Base-by-base conservation (phyloP, 2,113 vertebrate species). In the Furnarius figulus region DNA sequence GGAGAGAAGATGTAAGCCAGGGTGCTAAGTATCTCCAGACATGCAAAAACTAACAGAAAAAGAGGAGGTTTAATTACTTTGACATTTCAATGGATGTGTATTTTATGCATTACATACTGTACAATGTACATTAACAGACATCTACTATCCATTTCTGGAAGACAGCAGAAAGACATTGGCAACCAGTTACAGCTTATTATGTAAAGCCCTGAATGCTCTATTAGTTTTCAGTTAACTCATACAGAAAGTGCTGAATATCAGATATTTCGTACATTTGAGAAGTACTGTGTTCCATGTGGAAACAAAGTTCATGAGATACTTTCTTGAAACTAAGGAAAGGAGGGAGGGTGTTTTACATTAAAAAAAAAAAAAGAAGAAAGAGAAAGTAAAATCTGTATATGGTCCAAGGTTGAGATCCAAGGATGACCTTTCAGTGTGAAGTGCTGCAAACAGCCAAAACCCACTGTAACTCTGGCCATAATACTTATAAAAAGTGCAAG, bases 231-330 rank as follows among this genome's bases (percentile, higher is more conserved):
- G 22, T 28, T 80, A 94, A 78, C 39, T 89, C 66, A 53, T 37
- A 78, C 0, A 79, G 39, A 89, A 91, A 95, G 78, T 65, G 66
- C 85, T 79, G 71, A 93, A 23, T 24, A 78, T 40, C 40, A 85
- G n/a, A 27, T 73, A 91, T 62, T 61, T 90, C 87, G 76, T 68
- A 47, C 8, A 83, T 89, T 90, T 90, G 68, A 92, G 72, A 92
- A 95, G 59, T 76, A 73, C 40, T 61, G 65, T 53, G 49, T 42
- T 62, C 46, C 68, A n/a, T 27, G n/a, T 75, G 44, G 82, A 93
- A 93, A 94, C 17, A 59, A 91, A 93, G 52, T 2, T 30, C 22
- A 7, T 7, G 27, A 52, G 37, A 80, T 6, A 3, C 33, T 58
- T 49, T 52, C 46, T 61, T 74, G 53, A n/a, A 61, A 37, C 42